These are phyloP conservation scores for Pygmarrhopalites habei DNA, from an alignment of 1,140 invertebrate species.

Conservation along the genomic window DNA sequence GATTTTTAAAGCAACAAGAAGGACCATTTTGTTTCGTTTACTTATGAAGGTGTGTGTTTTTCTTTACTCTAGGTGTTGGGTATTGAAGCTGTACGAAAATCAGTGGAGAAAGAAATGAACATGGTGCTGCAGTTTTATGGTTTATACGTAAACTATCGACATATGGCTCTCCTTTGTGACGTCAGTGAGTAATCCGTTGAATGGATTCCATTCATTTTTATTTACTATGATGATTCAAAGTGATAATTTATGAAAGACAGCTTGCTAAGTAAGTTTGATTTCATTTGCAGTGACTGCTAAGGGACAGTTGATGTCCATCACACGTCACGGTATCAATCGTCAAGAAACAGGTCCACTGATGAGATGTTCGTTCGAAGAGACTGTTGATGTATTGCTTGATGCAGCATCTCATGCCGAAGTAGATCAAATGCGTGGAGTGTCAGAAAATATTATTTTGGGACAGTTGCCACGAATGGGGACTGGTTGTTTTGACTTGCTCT, in stretches of 20 bases:
- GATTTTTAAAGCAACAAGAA: too few relatives aligned
- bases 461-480: slow-evolving; percentile 97
- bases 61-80: slow-evolving; percentile 74
- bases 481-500: slow-evolving; percentile 90
- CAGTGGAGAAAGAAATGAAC: slow-evolving; percentile 99
- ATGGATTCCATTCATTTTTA: too few relatives aligned
- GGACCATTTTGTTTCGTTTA: too few relatives aligned
- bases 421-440: slow-evolving; percentile 97
- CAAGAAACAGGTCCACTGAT: slow-evolving; percentile 99
- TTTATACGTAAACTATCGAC: slow-evolving; percentile 98
- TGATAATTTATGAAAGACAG: too few relatives aligned
- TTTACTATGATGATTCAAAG: too few relatives aligned
- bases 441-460: slow-evolving; percentile 98
- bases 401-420: slow-evolving; percentile 94
- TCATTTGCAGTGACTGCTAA: slow-evolving; percentile 86
- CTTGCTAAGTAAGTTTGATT: too few relatives aligned
- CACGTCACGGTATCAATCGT: slow-evolving; percentile 98
- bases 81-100: slow-evolving; percentile 98
- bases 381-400: slow-evolving; percentile 95
- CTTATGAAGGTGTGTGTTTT: too few relatives aligned
- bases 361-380: slow-evolving; percentile 92
- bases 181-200: slow-evolving; percentile 98
- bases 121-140: slow-evolving; percentile 98
- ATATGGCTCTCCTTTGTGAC: slow-evolving; percentile 97
- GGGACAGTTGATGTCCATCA: slow-evolving; percentile 99